Base-by-base conservation (phyloP, 2,113 vertebrate species). In the Aegithalos caudatus region DNA sequence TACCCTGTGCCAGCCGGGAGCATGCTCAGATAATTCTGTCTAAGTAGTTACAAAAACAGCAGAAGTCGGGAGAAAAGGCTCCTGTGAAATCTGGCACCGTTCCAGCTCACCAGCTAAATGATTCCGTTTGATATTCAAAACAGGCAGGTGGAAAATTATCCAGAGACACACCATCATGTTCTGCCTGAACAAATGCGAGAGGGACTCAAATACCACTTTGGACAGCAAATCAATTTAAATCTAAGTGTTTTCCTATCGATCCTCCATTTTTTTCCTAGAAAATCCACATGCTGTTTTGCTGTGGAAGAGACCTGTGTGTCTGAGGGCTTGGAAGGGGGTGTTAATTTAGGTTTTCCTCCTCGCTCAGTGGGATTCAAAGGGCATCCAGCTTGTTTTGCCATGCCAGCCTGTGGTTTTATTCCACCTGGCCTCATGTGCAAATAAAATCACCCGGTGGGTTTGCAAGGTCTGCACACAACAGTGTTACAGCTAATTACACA, bases 91-190 rank as follows among this genome's bases (percentile, higher is more conserved):
- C 25, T 88, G 91, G 90, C 73, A 40, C 28, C 24, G 22, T 58
- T 91, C 81, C 71, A 92, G 44, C 31, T 91, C 73, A 44, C 45
- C 65, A 83, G 69, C 74, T 48, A 81, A 86, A 91, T 69, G 51
- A 71, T 60, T 86, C 95, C 92, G 84, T 92, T 51, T 93, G 91
- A 97, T 86, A 96, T 87, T 78, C 83, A 93, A 92, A 96, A 88
- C 86, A 96, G 90, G 85, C 94, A 96, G 94, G 95, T 96, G 94
- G 93, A 88, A 90, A 96, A 90, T 94, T 91, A 92, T 83, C 90
- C 94, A 81, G 95, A 83, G 76, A 79, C 85, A 56, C 70, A 61
- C 61, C 83, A 86, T 90, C 60, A 9, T 57, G 60, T 84, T 95
- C 94, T 92, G 74, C 65, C 67, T 86, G 57, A 96, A 74, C 82